Evolutionary conservation across 2,888 invertebrate genomes (phyloP), one percentile per base, ranked within the genome.

Genomic region (Yponomeuta cagnagella): DNA sequence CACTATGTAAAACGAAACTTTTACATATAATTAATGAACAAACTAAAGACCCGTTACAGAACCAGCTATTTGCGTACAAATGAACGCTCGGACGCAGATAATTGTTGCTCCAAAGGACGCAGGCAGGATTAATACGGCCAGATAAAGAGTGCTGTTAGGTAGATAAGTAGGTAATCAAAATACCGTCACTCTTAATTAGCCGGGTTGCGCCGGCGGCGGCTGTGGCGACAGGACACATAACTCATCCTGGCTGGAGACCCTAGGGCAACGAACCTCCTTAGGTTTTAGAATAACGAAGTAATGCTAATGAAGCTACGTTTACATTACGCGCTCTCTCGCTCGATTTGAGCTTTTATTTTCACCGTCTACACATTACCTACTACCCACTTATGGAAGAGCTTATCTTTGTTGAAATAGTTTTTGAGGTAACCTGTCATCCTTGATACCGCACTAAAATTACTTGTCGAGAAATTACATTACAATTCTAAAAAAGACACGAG

Each of bases 141-240:
- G 85, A 86, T 85, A 83, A 74, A 74, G 74, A 79, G 80, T 82
- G 80, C 83, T 84, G 86, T 87, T 86, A 82, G 76, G 75, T 77
- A 78, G 83, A 86, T 88, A 89, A 90, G 82, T 83, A 88, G 85
- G 86, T 85, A 87, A 89, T 89, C 86, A 87, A 88, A 87, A 88
- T 88, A 80, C 88, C 85, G 89, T 89, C 89, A 85, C 82, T 89
- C 85, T 86, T 88, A 85, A 89, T 89, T 89, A 88, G 79, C 75
- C 70, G 78, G 81, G 83, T 82, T 83, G 83, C 82, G 79, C 63
- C 70, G 72, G 69, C 70, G 79, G 77, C 77, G 82, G 78, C 80
- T 79, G 78, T 75, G 76, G 71, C 30, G 72, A 63, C 70, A 70
- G 69, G 69, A 48, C 69, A 30, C 48, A 52, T 69, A 69, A 69